Percentiles rank a stretch among this genome's conserved stretches.
Conservation (phyloP, 1,140 invertebrate species). For the Nebria ingens region DNA sequence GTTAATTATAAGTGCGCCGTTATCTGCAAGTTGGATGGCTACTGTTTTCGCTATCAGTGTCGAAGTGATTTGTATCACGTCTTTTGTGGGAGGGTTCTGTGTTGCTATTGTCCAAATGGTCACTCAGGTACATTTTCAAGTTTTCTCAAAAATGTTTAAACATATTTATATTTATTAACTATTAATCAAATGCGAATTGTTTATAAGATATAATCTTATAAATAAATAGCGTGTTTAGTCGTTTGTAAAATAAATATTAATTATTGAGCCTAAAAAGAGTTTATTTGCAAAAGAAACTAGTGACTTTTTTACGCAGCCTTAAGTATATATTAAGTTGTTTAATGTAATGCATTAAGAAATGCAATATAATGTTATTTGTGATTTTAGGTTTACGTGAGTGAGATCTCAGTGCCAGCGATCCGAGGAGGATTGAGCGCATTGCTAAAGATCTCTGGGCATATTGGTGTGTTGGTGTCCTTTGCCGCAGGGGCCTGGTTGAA, state of each 20-base stretch:
- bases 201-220: no score
- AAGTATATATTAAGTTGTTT: slow-evolving; percentile 9
- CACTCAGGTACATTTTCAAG: slow-evolving; percentile 47
- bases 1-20: slow-evolving; percentile 55
- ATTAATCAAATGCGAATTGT: no score
- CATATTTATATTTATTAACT: no score
- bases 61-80: slow-evolving; percentile 63
- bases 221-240: not conserved
- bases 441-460: slow-evolving; percentile 72
- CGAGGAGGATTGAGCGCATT: slow-evolving; percentile 75
- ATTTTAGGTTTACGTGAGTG: slow-evolving; percentile 74
- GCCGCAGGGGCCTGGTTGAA: slow-evolving; percentile 67
- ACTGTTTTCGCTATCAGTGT: slow-evolving; percentile 64
- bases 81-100: slow-evolving; percentile 67
- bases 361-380: no score
- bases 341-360: no score
- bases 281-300: no score
- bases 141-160: not conserved
- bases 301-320: no score
- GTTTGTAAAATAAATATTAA: not conserved
- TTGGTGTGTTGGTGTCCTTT: slow-evolving; percentile 73
- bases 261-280: no score
- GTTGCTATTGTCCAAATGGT: slow-evolving; percentile 70
- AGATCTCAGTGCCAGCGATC: slow-evolving; percentile 77
- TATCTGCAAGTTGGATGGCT: slow-evolving; percentile 63